These are phyloP conservation scores for Arrhamphus sclerolepis DNA, from an alignment of 2,797 vertebrate genomes.

Conservation along the genomic window DNA sequence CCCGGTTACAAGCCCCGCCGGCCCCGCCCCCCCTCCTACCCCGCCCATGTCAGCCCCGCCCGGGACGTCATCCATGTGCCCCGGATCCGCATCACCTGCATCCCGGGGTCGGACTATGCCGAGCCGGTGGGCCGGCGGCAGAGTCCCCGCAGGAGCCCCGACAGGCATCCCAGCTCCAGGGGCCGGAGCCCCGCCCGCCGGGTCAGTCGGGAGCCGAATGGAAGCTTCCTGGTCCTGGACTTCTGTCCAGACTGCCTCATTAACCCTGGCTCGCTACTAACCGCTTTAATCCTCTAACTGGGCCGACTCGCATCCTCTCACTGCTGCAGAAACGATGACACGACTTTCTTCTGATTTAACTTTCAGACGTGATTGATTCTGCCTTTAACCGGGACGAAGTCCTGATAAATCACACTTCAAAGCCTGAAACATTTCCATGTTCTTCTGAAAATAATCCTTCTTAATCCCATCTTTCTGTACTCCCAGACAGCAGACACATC, in stretches of 20 bases:
- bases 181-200: slow-evolving; percentile 51
- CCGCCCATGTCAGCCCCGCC: slow-evolving; percentile 67
- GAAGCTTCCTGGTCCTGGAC: neutral
- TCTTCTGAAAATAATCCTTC: neutral
- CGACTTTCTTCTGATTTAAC: too few species aligned
- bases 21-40: slow-evolving; percentile 72
- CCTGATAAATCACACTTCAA: too few species aligned
- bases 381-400: too few species aligned
- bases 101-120: slow-evolving; percentile 33
- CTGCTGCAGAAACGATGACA: too few species aligned
- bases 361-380: too few species aligned
- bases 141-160: slow-evolving; percentile 27
- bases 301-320: slow-evolving; percentile 15
- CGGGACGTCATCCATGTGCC: slow-evolving; percentile 60
- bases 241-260: slow-evolving; percentile 1
- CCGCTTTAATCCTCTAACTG: slow-evolving; percentile 31
- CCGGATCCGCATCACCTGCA: slow-evolving; percentile 73
- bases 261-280: slow-evolving; percentile 25
- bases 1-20: slow-evolving; percentile 67
- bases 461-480: too few species aligned
- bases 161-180: slow-evolving; percentile 30
- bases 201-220: slow-evolving; percentile 65
- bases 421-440: too few species aligned
- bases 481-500: too few species aligned
- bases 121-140: neutral